Evolutionary conservation across 1,140 invertebrate genomes (phyloP), one percentile per base, ranked within the genome.

Genomic region (Drosophila oshimai): DNA sequence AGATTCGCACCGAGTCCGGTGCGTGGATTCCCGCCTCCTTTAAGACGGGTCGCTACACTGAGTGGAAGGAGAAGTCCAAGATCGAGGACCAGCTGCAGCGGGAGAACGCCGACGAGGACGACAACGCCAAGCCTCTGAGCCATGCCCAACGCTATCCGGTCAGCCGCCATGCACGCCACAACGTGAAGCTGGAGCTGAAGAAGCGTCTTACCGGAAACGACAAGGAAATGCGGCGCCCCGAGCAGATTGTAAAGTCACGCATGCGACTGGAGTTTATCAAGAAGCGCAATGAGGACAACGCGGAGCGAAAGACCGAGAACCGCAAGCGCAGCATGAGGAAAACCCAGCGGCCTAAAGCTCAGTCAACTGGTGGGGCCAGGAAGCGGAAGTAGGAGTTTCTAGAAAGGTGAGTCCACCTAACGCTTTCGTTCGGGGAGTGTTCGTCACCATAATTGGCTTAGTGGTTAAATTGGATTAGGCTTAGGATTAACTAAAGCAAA

Each of bases 1-100:
- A 97, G 92, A 98, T 99, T 69, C 95, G 95, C 68, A 99, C 98
- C 2, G 98, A 99, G 92, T 98, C 97, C 50, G 98, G 98, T 6
- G 94, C 94, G 0, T 97, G 97, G 94, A 98, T 99, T 75, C 95
- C 97, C 2, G 97, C 98, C 0, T 96, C 96, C 0, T 99, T 97
- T 91, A 99, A 99, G 91, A 96, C 96, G 42, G 95, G 98, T 67
- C 92, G 95, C 64, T 99, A 99, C 91, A 93, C 94, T 41, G 93
- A 95, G 29, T 99, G 98, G 98, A 95, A 96, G 75, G 94, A 96
- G 60, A 96, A 95, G 72, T 95, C 94, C 31, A 97, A 97, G 92
- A 90, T 94, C 22, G 93, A 94, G 64, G 93, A 93, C 39, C 91
- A 92, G 6, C 90, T 92, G 37, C 93, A 94, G 22, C 91, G 93